Evolutionary conservation across 2,888 invertebrate genomes (phyloP), one percentile per base, ranked within the genome.

Genomic region (Coenonympha glycerion): DNA sequence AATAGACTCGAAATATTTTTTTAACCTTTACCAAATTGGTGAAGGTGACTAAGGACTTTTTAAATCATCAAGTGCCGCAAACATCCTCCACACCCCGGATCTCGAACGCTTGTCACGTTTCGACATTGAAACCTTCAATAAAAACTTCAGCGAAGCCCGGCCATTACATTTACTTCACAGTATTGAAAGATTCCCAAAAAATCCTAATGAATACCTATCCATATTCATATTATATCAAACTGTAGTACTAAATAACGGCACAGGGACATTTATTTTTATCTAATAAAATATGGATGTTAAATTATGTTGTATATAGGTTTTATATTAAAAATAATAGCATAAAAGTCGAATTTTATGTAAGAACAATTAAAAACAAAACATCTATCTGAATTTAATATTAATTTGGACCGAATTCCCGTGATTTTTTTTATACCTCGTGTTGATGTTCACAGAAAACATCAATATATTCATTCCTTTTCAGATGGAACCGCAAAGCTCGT

Each of bases 61-160:
- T 45, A 19, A 40, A 49, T 53, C 45, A 55, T 57, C 53, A 55
- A 57, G 55, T 36, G 51, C 24, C 42, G 52, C 46, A 50, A 52
- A 51, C 52, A 52, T 49, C 41, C 49, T 47, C 40, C 49, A 47
- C 40, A 46, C 13, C 21, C 21, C 37, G 24, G 24, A 49, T 55
- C 37, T 47, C 33, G 21, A 49, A 55, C 39, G 31, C 55, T 18
- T 22, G 47, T 47, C 47, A 52, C 55, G 47, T 50, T 46, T 44
- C 11, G 26, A 45, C 46, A 49, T 49, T 47, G 45, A 47, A 53
- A 41, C 50, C 49, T 52, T 52, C 48, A 55, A 53, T 53, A 55
- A 53, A 52, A 56, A 53, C 40, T 52, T 52, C 19, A 44, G 40
- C 28, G 15, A 22, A 42, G 33, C 30, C 6, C 24, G 37, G 16